A percentile compares a stretch with the other conserved stretches of the same genome.
These are phyloP conservation scores for Cairina moschata DNA, from an alignment of 2,113 vertebrate genomes.

Conservation along the genomic window DNA sequence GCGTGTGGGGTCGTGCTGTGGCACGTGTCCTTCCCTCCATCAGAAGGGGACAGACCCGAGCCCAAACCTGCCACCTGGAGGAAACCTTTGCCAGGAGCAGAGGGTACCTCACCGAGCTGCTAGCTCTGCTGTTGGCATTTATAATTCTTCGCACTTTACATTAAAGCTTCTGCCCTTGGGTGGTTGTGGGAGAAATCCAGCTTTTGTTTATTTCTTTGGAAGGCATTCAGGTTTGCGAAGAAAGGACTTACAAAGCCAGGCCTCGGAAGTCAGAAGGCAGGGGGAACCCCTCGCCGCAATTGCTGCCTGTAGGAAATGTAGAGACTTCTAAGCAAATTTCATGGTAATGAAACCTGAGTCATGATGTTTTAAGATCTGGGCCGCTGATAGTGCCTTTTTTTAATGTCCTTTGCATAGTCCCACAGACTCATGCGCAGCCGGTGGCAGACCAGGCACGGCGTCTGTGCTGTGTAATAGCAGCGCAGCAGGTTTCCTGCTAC, in stretches of 20 bases:
- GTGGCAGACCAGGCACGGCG: not conserved
- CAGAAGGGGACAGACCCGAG: not conserved
- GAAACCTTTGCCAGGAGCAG: not conserved
- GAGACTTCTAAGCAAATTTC: conserved; percentile 38
- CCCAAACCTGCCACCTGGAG: not conserved
- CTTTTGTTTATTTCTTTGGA: not conserved
- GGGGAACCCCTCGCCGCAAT: not conserved
- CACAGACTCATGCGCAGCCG: not conserved
- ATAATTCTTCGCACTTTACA: not conserved
- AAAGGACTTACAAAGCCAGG: not conserved
- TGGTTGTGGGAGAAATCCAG: not conserved
- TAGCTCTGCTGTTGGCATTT: not conserved
- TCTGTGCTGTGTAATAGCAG: not conserved
- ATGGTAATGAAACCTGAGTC: conserved; percentile 35
- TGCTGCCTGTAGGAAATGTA: not conserved
- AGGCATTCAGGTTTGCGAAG: not conserved
- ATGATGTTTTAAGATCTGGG: conserved; percentile 10
- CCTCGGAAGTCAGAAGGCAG: not conserved
- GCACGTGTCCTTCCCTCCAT: not conserved
- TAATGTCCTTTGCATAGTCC: conserved; percentile 31
- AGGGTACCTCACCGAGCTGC: not conserved
- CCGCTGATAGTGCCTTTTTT: not conserved
- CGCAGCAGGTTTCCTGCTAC: conserved; percentile 4
- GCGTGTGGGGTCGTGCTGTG: not conserved
- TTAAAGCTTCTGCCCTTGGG: not conserved